Evolutionary conservation across 2,113 vertebrate species (phyloP).

Genomic region (Tapirus terrestris): DNA sequence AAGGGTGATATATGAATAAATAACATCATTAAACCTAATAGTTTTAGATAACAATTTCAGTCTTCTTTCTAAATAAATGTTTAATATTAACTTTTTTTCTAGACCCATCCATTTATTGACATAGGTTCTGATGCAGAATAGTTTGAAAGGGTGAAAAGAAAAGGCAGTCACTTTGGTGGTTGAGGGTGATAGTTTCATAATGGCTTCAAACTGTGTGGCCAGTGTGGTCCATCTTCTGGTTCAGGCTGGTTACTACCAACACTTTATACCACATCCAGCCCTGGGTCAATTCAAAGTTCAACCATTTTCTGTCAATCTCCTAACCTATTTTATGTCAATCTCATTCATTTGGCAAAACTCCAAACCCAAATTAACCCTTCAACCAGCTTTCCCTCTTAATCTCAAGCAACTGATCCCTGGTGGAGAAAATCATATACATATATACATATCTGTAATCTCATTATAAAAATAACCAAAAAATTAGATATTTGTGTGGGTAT

Average conservation of each 20-base stretch:
- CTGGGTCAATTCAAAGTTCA: neutral
- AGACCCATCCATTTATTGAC: neutral
- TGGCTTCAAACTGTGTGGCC: neutral
- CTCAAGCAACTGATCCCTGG: neutral
- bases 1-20: neutral
- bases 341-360: neutral
- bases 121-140: neutral
- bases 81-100: neutral
- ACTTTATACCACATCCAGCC: neutral
- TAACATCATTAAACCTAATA: neutral
- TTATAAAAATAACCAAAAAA: neutral
- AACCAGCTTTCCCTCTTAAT: neutral
- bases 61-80: constrained; percentile 11
- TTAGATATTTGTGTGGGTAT: neutral
- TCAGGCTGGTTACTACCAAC: neutral
- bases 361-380: neutral
- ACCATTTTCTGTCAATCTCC: neutral
- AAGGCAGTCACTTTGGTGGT: neutral
- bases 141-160: neutral
- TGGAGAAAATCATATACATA: neutral
- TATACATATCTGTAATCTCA: neutral
- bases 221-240: neutral
- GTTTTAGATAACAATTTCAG: neutral
- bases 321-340: neutral
- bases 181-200: neutral